Conservation (phyloP, 2,888 invertebrate species). For the Troides aeacus region DNA sequence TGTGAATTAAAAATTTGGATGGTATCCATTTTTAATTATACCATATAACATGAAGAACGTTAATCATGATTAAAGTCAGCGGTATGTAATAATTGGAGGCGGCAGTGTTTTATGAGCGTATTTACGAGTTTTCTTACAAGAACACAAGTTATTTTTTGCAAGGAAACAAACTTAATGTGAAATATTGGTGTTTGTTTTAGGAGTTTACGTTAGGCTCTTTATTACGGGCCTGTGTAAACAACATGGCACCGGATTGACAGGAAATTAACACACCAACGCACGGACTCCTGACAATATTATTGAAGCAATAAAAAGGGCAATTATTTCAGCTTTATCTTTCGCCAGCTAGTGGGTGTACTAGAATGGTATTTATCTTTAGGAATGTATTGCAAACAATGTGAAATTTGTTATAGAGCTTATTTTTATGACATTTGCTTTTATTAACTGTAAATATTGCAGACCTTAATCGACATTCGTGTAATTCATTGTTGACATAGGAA, state of each 20-base stretch:
- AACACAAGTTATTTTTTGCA: conserved; percentile 56
- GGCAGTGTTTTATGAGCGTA: conserved; percentile 61
- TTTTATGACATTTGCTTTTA: too few relatives aligned
- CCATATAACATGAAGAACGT: conserved; percentile 40
- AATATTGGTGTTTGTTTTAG: conserved; percentile 59
- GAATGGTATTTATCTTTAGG: background rate
- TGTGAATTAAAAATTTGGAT: conserved; percentile 38
- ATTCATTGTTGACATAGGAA: too few relatives aligned
- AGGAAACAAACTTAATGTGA: conserved; percentile 55
- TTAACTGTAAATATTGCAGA: too few relatives aligned
- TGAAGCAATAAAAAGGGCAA: conserved; percentile 20
- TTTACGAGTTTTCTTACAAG: conserved; percentile 59
- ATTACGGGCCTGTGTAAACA: conserved; percentile 56
- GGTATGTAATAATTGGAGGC: conserved; percentile 65
- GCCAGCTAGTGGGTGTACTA: background rate
- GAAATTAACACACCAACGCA: conserved; percentile 44
- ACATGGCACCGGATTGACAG: conserved; percentile 37
- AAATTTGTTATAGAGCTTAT: background rate
- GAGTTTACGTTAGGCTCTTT: conserved; percentile 51
- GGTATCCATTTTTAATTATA: conserved; percentile 30
- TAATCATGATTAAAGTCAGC: conserved; percentile 66
- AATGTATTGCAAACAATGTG: background rate
- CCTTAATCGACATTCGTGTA: too few relatives aligned
- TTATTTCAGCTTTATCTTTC: conserved; percentile 10
- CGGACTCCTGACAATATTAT: conserved; percentile 23